Conservation (phyloP, 1,140 invertebrate genomes). For the Pogonomyrmex californicus region DNA sequence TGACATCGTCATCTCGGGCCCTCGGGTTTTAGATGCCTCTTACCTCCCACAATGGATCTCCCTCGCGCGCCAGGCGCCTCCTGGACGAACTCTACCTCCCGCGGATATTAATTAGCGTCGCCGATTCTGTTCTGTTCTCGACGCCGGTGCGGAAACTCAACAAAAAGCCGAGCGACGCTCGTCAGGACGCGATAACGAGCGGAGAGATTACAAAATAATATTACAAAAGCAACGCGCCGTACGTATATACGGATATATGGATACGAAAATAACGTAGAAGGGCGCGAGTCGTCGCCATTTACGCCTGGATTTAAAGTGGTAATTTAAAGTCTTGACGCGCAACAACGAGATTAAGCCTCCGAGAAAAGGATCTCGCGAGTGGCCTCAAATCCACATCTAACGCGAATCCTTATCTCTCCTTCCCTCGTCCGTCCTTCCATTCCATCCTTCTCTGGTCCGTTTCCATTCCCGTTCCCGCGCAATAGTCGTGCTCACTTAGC, state of each 20-base stretch:
- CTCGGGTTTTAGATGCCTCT: constrained; percentile 24
- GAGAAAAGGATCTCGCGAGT: not conserved
- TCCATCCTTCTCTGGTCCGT: not conserved
- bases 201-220: constrained; percentile 45
- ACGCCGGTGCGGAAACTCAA: constrained; percentile 1
- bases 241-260: not conserved
- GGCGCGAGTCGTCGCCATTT: constrained; percentile 4
- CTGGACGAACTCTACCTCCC: constrained; percentile 4
- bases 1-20: constrained; percentile 47
- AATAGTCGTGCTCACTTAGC: constrained; percentile 56
- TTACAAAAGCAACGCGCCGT: constrained; percentile 2
- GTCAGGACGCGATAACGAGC: constrained; percentile 50
- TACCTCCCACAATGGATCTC: constrained; percentile 35
- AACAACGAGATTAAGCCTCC: constrained; percentile 21
- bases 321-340: constrained; percentile 26
- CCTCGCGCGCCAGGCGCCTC: not conserved
- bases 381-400: constrained; percentile 29
- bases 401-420: not conserved
- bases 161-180: constrained; percentile 47
- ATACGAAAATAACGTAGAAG: constrained; percentile 26
- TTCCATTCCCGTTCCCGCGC: constrained; percentile 11
- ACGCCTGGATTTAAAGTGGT: constrained; percentile 8
- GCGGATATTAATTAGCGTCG: constrained; percentile 58
- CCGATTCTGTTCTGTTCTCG: constrained; percentile 39
- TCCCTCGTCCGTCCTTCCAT: not conserved